Percentiles rank a stretch among this genome's conserved stretches.
Conservation (phyloP, 2,888 invertebrate species). For the Biston betularia region DNA sequence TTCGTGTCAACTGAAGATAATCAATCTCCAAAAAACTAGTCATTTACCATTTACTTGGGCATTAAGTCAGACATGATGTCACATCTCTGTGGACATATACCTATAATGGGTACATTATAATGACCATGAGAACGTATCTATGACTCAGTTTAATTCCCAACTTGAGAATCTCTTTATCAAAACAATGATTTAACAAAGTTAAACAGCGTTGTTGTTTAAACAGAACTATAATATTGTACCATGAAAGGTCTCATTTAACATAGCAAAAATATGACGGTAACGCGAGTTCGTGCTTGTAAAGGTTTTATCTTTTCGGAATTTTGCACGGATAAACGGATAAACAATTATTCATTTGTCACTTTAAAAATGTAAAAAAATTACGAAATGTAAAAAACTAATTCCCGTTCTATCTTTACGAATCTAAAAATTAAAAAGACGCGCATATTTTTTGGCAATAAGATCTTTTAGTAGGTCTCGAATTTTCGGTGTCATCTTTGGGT, state of each 20-base stretch:
- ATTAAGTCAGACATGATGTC: slow-evolving; percentile 45
- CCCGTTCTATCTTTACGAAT: too few relatives aligned
- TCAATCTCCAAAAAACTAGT: slow-evolving; percentile 27
- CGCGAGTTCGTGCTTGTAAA: not conserved
- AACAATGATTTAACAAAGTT: slow-evolving; percentile 19
- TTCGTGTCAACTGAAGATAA: slow-evolving; percentile 20
- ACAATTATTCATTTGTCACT: too few relatives aligned
- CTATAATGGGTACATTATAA: slow-evolving; percentile 34
- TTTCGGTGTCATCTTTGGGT: too few relatives aligned
- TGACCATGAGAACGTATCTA: slow-evolving; percentile 35
- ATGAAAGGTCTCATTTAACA: not conserved
- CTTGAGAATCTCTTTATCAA: slow-evolving; percentile 31
- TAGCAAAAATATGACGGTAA: too few relatives aligned
- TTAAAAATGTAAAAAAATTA: too few relatives aligned
- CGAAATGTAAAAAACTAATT: too few relatives aligned
- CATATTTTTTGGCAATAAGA: too few relatives aligned
- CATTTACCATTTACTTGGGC: slow-evolving; percentile 35
- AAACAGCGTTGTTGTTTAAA: not conserved
- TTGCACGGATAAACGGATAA: too few relatives aligned
- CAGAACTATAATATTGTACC: not conserved
- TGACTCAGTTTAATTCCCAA: slow-evolving; percentile 35
- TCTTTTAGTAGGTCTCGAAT: too few relatives aligned
- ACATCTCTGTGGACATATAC: slow-evolving; percentile 31
- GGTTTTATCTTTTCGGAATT: too few relatives aligned
- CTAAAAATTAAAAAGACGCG: too few relatives aligned